A percentile compares a stretch with the other conserved stretches of the same genome.
These are phyloP conservation scores for Dolichallabes microphthalmus DNA, from an alignment of 2,113 vertebrate genomes.

Conservation along the genomic window DNA sequence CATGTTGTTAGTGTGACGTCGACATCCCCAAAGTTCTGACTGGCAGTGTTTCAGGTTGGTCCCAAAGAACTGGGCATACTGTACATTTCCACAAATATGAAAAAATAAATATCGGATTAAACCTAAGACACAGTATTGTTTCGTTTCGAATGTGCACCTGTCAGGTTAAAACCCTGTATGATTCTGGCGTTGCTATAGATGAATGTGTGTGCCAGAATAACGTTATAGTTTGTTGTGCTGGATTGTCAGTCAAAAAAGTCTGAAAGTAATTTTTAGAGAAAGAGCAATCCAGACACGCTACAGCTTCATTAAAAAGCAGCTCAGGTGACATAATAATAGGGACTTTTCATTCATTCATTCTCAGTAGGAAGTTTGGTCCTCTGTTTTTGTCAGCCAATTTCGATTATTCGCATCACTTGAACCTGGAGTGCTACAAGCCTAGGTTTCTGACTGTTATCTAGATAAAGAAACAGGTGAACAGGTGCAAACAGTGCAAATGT, in stretches of 20 bases:
- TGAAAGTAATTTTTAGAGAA: not conserved
- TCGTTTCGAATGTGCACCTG: slow-evolving; percentile 32
- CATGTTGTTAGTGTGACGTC: slow-evolving; percentile 24
- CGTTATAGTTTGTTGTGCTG: slow-evolving; percentile 40
- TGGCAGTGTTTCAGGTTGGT: slow-evolving; percentile 52
- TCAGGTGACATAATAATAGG: slow-evolving; percentile 21
- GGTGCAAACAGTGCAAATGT: slow-evolving; percentile 71
- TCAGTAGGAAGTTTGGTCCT: slow-evolving; percentile 42
- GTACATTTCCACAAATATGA: slow-evolving; percentile 50
- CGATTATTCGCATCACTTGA: slow-evolving; percentile 5
- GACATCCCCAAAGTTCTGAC: slow-evolving; percentile 28
- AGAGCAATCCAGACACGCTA: slow-evolving; percentile 12
- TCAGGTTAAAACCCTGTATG: slow-evolving; percentile 43
- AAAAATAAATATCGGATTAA: slow-evolving; percentile 43
- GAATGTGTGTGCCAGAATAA: not conserved
- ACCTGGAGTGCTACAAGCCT: slow-evolving; percentile 7
- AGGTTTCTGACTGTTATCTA: slow-evolving; percentile 34
- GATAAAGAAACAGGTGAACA: slow-evolving; percentile 63
- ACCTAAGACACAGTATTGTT: slow-evolving; percentile 48
- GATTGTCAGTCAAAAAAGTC: slow-evolving; percentile 60
- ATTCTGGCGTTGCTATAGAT: slow-evolving; percentile 12
- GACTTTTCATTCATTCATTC: slow-evolving; percentile 12
- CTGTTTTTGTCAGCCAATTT: slow-evolving; percentile 6
- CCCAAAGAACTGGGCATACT: slow-evolving; percentile 53
- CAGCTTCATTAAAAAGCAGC: slow-evolving; percentile 1